phyloP scores from a whole-genome alignment of 2,797 vertebrate species.

The Smutsia temminckii region DNA sequence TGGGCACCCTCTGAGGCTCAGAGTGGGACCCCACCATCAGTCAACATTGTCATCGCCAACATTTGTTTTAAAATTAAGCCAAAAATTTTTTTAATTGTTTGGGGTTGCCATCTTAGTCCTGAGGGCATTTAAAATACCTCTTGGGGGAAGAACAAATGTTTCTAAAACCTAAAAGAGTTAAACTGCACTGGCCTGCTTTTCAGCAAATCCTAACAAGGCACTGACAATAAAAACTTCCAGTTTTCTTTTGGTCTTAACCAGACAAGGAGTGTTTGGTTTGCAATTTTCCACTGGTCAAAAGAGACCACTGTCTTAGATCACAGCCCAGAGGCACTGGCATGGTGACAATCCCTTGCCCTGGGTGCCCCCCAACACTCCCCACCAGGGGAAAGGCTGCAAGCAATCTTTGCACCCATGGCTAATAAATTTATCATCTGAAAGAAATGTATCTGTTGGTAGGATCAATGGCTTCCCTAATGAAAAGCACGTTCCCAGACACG shows the following conservation, averaged over 20 bases:
- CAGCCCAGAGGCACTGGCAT: not conserved
- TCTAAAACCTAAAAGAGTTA: slow-evolving; percentile 55
- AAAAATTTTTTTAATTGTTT: slow-evolving; percentile 44
- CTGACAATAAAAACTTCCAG: not conserved
- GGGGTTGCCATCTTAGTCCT: not conserved
- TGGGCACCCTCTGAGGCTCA: fast-evolving
- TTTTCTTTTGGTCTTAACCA: slow-evolving; percentile 31
- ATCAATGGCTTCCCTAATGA: slow-evolving; percentile 83
- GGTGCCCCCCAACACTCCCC: not conserved
- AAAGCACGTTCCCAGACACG: slow-evolving; percentile 81
- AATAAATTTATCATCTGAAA: slow-evolving; percentile 77
- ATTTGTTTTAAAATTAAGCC: slow-evolving; percentile 34
- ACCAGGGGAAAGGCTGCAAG: not conserved
- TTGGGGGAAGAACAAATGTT: slow-evolving; percentile 9
- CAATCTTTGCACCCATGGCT: slow-evolving; percentile 71
- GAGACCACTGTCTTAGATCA: not conserved
- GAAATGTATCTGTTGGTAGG: slow-evolving; percentile 73
- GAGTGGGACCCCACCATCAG: fast-evolving
- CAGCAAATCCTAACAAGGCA: not conserved
- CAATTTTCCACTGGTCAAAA: slow-evolving; percentile 3
- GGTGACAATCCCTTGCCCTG: not conserved
- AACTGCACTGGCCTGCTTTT: not conserved
- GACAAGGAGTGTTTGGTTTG: not conserved
- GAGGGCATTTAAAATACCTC: slow-evolving; percentile 2
- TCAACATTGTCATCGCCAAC: not conserved